These are phyloP conservation scores for Meleagris gallopavo DNA, from an alignment of 2,113 vertebrate genomes.

Conservation along the genomic window DNA sequence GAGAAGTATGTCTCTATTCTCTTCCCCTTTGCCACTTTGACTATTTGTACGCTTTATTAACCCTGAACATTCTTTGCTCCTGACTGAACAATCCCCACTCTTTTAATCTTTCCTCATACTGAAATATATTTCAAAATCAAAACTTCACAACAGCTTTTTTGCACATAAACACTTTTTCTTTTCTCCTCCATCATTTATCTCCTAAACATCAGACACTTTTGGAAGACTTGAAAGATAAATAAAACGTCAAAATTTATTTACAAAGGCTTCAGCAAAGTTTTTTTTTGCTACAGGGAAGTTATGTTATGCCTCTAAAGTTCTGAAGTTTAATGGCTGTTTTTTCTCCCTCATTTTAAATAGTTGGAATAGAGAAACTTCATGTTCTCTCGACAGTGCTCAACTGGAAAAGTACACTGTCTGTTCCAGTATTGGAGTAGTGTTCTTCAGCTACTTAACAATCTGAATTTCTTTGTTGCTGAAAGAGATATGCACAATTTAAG, in stretches of 20 bases:
- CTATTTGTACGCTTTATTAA: not conserved
- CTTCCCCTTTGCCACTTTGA: not conserved
- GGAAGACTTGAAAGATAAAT: not conserved
- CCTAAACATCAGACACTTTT: not conserved
- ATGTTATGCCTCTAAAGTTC: not conserved
- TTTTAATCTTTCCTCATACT: not conserved
- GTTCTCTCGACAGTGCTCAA: not conserved
- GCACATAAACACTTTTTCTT: not conserved
- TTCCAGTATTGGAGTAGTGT: not conserved
- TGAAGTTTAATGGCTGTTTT: not conserved
- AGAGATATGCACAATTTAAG: not conserved
- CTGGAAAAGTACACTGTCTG: not conserved
- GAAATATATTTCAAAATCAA: not conserved
- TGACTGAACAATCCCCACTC: not conserved
- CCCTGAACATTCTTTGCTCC: too few species aligned
- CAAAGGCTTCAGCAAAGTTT: not conserved
- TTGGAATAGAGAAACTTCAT: not conserved
- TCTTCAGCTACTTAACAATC: not conserved
- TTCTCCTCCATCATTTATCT: not conserved
- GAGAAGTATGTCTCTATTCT: not conserved
- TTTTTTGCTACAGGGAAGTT: not conserved
- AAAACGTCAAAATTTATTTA: not conserved
- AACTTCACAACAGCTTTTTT: not conserved
- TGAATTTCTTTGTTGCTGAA: not conserved
- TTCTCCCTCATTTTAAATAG: not conserved